phyloP scores from a whole-genome alignment of 2,113 vertebrate species.

The Thymallus thymallus region DNA sequence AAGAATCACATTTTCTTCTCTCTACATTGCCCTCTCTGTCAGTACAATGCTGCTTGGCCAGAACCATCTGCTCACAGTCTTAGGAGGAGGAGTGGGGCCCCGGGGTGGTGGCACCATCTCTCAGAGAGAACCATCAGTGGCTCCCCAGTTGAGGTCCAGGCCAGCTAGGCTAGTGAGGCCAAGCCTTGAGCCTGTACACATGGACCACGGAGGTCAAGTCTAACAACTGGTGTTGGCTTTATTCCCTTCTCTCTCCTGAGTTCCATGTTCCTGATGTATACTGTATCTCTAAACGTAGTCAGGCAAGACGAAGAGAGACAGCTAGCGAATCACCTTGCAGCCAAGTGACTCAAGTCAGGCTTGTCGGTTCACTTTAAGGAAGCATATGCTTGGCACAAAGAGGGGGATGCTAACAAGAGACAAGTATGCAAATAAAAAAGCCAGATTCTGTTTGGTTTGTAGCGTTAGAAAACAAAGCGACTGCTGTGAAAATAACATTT shows the following conservation, averaged over 20 bases:
- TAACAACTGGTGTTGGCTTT: slow-evolving; percentile 14
- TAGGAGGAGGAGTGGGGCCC: slow-evolving; percentile 19
- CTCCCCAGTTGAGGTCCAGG: slow-evolving; percentile 8
- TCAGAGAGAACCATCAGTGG: slow-evolving; percentile 9
- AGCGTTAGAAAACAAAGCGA: slow-evolving; percentile 1
- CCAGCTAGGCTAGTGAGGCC: slow-evolving; percentile 10
- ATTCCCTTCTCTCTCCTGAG: not conserved
- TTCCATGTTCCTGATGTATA: not conserved
- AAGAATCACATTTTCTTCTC: not conserved
- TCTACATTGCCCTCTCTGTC: slow-evolving; percentile 21
- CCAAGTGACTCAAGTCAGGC: slow-evolving; percentile 41
- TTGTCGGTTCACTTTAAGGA: slow-evolving; percentile 36
- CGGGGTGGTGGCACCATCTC: slow-evolving; percentile 26
- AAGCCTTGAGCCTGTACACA: slow-evolving; percentile 7
- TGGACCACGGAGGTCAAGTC: not conserved
- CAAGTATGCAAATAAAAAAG: slow-evolving; percentile 34
- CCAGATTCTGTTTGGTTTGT: slow-evolving; percentile 25
- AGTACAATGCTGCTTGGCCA: slow-evolving; percentile 23
- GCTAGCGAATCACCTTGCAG: slow-evolving; percentile 15
- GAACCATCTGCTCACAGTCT: slow-evolving; percentile 50
- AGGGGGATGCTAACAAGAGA: slow-evolving; percentile 22
- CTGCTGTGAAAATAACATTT: slow-evolving; percentile 23
- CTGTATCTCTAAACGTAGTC: not conserved
- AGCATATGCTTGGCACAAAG: not conserved
- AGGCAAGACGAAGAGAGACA: slow-evolving; percentile 14